phyloP scores from a whole-genome alignment of 1,140 invertebrate species.

The Sarcophaga peregrina region DNA sequence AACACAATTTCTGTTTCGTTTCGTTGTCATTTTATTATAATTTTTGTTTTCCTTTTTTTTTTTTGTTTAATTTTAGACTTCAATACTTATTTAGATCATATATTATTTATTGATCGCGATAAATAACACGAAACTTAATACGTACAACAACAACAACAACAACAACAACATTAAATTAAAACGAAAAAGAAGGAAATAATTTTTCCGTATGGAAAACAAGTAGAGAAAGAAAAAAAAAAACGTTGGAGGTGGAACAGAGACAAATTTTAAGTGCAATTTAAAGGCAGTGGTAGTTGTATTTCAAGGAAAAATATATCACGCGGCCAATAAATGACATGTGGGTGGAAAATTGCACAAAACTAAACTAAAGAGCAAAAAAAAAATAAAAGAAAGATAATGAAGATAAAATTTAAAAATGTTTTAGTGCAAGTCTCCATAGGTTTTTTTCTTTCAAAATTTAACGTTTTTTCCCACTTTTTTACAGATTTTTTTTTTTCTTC shows the following conservation, averaged over 20 bases:
- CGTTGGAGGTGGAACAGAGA: not conserved
- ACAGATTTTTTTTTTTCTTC: not conserved
- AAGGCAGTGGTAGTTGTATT: not conserved
- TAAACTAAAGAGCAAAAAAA: not conserved
- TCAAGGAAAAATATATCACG: not conserved
- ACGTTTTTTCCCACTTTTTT: not conserved
- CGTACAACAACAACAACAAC: not conserved
- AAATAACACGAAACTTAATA: conserved; percentile 22
- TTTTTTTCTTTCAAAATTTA: not conserved
- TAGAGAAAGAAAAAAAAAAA: not conserved
- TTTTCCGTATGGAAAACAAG: not conserved
- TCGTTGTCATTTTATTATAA: not conserved
- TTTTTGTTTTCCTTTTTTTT: not conserved
- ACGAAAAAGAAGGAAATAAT: not conserved
- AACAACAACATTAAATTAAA: not conserved
- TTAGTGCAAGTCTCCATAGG: conserved; percentile 4
- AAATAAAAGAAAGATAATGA: not conserved
- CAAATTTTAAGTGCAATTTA: not conserved
- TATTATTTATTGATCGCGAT: conserved; percentile 27
- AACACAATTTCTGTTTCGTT: not conserved
- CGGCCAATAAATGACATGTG: conserved; percentile 5
- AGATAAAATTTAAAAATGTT: not conserved
- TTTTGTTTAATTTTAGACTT: not conserved
- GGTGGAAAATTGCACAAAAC: not conserved
- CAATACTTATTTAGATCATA: conserved; percentile 20